Base-by-base conservation (phyloP, 1,140 invertebrate genomes). In the Drosophila watanabei region DNA sequence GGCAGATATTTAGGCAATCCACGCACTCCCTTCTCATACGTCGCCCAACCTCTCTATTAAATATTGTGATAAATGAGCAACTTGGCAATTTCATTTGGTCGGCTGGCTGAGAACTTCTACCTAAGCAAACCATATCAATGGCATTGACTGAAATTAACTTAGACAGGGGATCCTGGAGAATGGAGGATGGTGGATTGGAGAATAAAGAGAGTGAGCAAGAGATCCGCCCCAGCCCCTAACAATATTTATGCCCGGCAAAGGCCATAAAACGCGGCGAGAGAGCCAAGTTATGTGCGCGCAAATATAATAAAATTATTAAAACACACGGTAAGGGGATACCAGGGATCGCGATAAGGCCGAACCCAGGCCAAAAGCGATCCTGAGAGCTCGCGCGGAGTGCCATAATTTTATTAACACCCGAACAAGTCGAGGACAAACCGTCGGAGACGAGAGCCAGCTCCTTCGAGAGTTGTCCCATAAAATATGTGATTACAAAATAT, bases 291-390 rank as follows among this genome's bases (percentile, higher is more conserved):
- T 84, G 79, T 80, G 80, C 75, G 77, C 48, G 80, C 85, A 77
- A 89, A 84, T 88, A 89, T 87, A 87, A 89, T 84, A 88, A 88
- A 88, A 88, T 89, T 89, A 84, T 88, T 76, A 88, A 89, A 84
- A 78, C 66, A 65, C 39, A 77, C 49, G 59, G 61, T 84, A 89
- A 88, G 78, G 76, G 73, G 85, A 88, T 88, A 48, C 54, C 46
- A 49, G 48, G 45, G 62, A 77, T 63, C 51, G 43, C 76, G 80
- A 88, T 88, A 88, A 79, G 66, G 49, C 57, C 10, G 35, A 14
- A n/a, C 6, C 24, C 24, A 24, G 41, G 35, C 16, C 41, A 59
- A 32, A 32, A 60, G 45, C 45, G 59, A 66, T 57, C 35, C 56
- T 43, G 78, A 71, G 79, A 68, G 64, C 71, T 54, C 33, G 63